Evolutionary conservation across 2,797 vertebrate genomes (phyloP).

Genomic region (Cynodonichthys magdalenae): DNA sequence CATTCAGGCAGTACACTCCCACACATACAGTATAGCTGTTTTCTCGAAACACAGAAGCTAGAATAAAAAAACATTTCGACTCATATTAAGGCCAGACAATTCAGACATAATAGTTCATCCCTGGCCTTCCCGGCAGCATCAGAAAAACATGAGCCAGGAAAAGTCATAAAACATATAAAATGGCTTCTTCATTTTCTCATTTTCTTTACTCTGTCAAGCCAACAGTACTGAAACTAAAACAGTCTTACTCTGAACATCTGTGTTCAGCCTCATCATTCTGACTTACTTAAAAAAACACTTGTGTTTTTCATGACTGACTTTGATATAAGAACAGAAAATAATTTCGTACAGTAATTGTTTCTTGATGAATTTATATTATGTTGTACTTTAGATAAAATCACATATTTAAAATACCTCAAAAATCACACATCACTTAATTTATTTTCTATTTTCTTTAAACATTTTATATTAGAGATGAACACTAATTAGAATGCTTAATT

Average conservation of each 20-base stretch:
- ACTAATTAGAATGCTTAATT: too few relatives aligned
- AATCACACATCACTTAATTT: too few relatives aligned
- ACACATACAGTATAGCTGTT: not conserved
- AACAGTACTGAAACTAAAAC: conserved; percentile 47
- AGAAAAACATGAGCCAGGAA: conserved; percentile 40
- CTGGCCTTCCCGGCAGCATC: conserved; percentile 45
- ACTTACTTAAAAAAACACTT: conserved; percentile 15
- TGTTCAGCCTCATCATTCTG: conserved; percentile 7
- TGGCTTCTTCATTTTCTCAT: conserved; percentile 44
- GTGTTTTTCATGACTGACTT: conserved; percentile 24
- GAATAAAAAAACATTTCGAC: conserved; percentile 13
- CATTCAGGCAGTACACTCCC: conserved; percentile 4
- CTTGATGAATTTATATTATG: too few relatives aligned
- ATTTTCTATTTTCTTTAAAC: too few relatives aligned
- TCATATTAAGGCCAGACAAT: conserved; percentile 22
- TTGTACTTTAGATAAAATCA: too few relatives aligned
- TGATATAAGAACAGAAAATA: conserved; percentile 1
- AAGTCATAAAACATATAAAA: conserved; percentile 56
- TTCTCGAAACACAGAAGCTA: conserved; percentile 16
- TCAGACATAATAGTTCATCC: conserved; percentile 32
- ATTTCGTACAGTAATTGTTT: not conserved
- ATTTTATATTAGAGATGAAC: too few relatives aligned
- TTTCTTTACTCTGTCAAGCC: conserved; percentile 33
- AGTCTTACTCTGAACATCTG: conserved; percentile 26
- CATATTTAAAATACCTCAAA: too few relatives aligned